phyloP scores from a whole-genome alignment of 2,797 vertebrate genomes.

The Sebastes kiyomatsui region DNA sequence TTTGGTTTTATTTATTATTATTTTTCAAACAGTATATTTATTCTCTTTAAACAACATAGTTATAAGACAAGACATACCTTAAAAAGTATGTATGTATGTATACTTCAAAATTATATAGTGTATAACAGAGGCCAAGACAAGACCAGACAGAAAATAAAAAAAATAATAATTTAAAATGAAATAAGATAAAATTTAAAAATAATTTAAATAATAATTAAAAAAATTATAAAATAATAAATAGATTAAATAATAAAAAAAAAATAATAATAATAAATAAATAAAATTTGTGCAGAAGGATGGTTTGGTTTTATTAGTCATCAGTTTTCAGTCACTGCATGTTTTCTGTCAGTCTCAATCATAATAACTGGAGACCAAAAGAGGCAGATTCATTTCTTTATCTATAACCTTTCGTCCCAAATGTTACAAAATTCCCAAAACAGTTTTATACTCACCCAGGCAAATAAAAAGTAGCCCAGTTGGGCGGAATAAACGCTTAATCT shows the following conservation, averaged over 20 bases:
- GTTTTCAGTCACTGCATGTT: not conserved
- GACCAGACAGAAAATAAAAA: too few relatives aligned
- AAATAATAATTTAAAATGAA: too few relatives aligned
- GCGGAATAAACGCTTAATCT: not conserved
- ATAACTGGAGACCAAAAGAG: not conserved
- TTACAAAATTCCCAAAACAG: not conserved
- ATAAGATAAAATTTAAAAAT: too few relatives aligned
- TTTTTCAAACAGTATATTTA: too few relatives aligned
- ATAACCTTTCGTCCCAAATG: not conserved
- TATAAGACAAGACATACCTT: too few relatives aligned
- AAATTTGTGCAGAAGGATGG: accelerated
- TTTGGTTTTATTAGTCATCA: not conserved
- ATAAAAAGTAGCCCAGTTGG: not conserved
- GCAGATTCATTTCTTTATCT: accelerated
- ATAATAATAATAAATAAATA: too few relatives aligned
- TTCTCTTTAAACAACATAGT: too few relatives aligned
- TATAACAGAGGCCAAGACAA: too few relatives aligned
- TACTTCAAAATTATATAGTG: accelerated
- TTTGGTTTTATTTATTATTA: too few relatives aligned
- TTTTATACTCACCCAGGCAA: not conserved
- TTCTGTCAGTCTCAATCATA: not conserved
- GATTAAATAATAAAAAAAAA: too few relatives aligned
- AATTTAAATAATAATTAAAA: too few relatives aligned
- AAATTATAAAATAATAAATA: accelerated
- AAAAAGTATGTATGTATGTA: too few relatives aligned